Percentiles rank a stretch among this genome's conserved stretches.
phyloP scores from a whole-genome alignment of 2,888 invertebrate species.

The Habrosyne pyritoides region DNA sequence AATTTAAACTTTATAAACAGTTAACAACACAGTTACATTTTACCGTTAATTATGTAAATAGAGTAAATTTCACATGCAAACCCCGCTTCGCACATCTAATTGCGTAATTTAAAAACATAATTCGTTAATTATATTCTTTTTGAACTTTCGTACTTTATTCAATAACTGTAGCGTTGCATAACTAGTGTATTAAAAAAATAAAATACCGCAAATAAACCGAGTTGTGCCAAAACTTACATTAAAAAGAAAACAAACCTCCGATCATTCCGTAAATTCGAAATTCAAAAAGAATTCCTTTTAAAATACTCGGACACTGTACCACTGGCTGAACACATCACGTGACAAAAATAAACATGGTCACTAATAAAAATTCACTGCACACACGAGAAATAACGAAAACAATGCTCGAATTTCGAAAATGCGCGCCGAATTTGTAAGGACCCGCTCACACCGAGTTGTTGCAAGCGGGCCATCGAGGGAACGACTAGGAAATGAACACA shows the following conservation, averaged over 20 bases:
- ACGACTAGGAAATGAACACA: conserved; percentile 79
- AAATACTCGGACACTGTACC: conserved; percentile 18
- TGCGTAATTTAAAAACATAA: conserved; percentile 41
- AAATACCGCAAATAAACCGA: conserved; percentile 23
- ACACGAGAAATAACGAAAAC: conserved; percentile 10
- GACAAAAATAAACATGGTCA: conserved; percentile 14
- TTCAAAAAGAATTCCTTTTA: conserved; percentile 27
- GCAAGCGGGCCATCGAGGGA: conserved; percentile 79
- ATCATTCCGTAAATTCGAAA: conserved; percentile 43
- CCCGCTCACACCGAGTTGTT: conserved; percentile 78
- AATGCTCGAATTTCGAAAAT: conserved; percentile 49
- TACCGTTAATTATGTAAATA: conserved; percentile 40
- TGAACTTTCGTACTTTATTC: conserved; percentile 17
- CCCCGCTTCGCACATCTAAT: conserved; percentile 37
- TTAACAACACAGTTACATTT: conserved; percentile 36
- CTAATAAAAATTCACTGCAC: conserved; percentile 38
- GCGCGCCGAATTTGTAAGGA: conserved; percentile 74
- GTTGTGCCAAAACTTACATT: conserved; percentile 36
- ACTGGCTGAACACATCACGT: conserved; percentile 13
- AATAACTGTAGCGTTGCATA: background rate
- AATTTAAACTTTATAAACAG: conserved; percentile 30
- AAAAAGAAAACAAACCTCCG: conserved; percentile 49
- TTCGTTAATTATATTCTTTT: conserved; percentile 31
- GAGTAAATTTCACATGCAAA: conserved; percentile 39
- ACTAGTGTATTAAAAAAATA: conserved; percentile 9